Conservation (phyloP, 2,888 invertebrate species). For the Amphipoea lucens region DNA sequence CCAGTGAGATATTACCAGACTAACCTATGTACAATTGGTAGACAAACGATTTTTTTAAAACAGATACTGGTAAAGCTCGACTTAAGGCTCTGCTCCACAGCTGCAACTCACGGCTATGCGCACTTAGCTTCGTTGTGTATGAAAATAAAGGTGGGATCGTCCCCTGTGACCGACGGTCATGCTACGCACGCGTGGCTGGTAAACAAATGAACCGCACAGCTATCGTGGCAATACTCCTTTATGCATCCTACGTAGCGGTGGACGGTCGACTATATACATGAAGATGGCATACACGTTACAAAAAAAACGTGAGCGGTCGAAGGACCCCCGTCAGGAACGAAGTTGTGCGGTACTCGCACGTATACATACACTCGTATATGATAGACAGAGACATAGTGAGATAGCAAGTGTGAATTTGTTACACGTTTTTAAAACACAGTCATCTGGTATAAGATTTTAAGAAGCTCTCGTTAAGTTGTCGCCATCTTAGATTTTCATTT, state of each 20-base stretch:
- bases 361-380: neutral
- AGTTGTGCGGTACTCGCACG: neutral
- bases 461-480: neutral
- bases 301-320: neutral
- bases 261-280: neutral
- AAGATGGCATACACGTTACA: neutral
- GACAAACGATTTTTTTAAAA: neutral
- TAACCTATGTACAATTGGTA: neutral
- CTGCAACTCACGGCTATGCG: neutral
- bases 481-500: neutral
- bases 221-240: neutral
- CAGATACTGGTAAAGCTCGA: neutral
- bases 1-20: no score
- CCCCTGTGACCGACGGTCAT: neutral
- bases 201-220: neutral
- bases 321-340: neutral
- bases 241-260: no score
- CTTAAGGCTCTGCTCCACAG: neutral
- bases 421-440: neutral
- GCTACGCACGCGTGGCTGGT: neutral
- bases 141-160: neutral
- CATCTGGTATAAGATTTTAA: neutral
- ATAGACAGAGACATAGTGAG: neutral
- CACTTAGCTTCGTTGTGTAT: neutral
- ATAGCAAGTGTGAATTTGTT: neutral